Evolutionary conservation across 2,113 vertebrate genomes (phyloP), one percentile per base, ranked within the genome.

Genomic region (Hypanus sabinus): DNA sequence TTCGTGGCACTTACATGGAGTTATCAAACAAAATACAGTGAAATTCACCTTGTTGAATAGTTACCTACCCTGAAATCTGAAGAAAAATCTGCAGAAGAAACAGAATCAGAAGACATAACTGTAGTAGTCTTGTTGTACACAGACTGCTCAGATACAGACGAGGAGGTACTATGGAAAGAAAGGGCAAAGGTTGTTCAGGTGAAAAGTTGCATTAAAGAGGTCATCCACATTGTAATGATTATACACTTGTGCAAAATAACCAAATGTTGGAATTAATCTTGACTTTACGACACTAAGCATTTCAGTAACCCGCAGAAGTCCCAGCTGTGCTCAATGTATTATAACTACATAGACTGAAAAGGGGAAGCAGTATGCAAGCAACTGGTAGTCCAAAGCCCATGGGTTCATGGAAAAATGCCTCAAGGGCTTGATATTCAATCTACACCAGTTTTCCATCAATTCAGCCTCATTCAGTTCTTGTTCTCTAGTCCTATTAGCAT

Each of bases 91-190:
- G 97, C 95, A 27, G 97, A 97, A 8, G 98, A 97, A 95, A 97
- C 95, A 0, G 98, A 98, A 94, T 98, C 98, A 0, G 98, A 98
- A 0, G 98, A 98, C 94, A 98, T 22, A 16, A 95, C 96, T 33
- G 97, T 97, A 75, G 95, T 96, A 12, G 97, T 96, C 94, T 98
- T 98, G 94, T 97, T 96, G 91, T 96, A 97, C 94, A 96, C 95
- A 11, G 98, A 99, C 10, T 97, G 97, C 95, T 99, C 98, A 0
- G 98, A 99, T 46, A 98, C 98, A 33, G 98, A 98, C 8, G 98
- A 98, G 93, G 98, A 98, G 76, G 97, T 96, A 7, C 98, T 99
- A 93, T 55, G 12, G 9, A 94, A 94, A 95, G 95, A 6, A 95
- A 57, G 38, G 24, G 5, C 96, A 95, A 94, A 14, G 95, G 0